Evolutionary conservation across 2,113 vertebrate genomes (phyloP), one percentile per base, ranked within the genome.

Genomic region (Perognathus longimembris): DNA sequence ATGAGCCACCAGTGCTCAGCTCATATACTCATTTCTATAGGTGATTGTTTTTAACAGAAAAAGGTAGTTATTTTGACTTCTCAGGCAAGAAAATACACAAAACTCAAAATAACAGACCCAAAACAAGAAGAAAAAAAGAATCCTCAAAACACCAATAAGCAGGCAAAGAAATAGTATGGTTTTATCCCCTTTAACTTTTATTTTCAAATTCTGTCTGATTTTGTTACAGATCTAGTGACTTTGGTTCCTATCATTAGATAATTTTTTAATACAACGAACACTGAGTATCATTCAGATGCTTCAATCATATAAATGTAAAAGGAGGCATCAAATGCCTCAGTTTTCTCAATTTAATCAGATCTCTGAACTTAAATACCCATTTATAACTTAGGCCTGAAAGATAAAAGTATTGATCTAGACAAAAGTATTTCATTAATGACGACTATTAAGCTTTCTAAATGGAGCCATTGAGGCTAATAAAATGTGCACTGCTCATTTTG

Each of bases 21-120:
- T 57, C 80, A 88, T 6, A 91, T 40, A 83, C 38, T 89, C 32
- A 79, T 77, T 89, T 88, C 92, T 61, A 87, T n/a, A 85, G 36
- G 40, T 78, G 30, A 67, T 66, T 89, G 45, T 54, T 91, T 9
- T 66, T 81, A 96, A 89, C 15, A 87, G 28, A 94, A 86, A 78
- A 82, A 38, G 54, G 9, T 92, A 82, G 57, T 84, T 92, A 82
- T 92, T 89, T 28, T 88, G 36, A 96, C 93, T 34, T 63, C 59
- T 95, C 38, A 92, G 61, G 88, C 34, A 54, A 94, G 78, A 95
- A 93, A 95, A 89, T 83, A 96, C 80, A 92, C 90, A 95, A 95
- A 92, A 90, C 57, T 32, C 82, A 54, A 95, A 94, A 92, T 66
- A 93, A 94, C 32, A 86, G 73, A 85, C 71, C 50, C 42, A 96